Evolutionary conservation across 2,797 vertebrate species (phyloP).

Genomic region (Peromyscus nudipes): DNA sequence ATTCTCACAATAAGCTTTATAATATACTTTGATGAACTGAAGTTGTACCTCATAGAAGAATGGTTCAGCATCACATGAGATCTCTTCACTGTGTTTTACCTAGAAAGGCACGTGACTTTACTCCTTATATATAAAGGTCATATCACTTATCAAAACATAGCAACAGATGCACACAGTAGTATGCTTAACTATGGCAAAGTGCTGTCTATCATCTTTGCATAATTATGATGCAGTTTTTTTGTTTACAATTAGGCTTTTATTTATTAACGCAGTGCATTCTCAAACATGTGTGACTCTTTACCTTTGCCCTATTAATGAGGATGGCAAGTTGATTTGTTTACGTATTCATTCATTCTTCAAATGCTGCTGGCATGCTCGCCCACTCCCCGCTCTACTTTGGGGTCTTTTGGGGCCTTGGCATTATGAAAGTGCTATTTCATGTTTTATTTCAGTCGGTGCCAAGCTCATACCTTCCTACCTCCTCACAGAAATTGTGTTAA

Average conservation of each 20-base stretch:
- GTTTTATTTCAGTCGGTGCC: constrained; percentile 17
- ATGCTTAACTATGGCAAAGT: neutral
- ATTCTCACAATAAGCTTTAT: neutral
- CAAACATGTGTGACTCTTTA: neutral
- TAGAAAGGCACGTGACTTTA: neutral
- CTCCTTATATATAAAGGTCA: neutral
- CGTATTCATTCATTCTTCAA: neutral
- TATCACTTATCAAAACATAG: neutral
- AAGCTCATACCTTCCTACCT: neutral
- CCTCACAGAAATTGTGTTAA: constrained; percentile 26
- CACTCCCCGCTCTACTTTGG: neutral
- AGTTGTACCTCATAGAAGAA: too few relatives aligned
- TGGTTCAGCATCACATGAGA: neutral
- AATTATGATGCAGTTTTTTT: neutral
- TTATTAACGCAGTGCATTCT: neutral
- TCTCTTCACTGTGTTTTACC: neutral
- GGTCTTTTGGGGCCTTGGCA: neutral
- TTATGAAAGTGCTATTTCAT: neutral
- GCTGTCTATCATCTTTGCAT: neutral
- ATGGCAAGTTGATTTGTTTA: neutral
- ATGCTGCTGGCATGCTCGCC: accelerated
- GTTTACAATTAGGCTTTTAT: neutral
- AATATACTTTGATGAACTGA: neutral
- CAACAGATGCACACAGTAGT: neutral
- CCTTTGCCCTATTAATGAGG: neutral